These are phyloP conservation scores for Deroptyus accipitrinus DNA, from an alignment of 2,113 vertebrate genomes.

Conservation along the genomic window DNA sequence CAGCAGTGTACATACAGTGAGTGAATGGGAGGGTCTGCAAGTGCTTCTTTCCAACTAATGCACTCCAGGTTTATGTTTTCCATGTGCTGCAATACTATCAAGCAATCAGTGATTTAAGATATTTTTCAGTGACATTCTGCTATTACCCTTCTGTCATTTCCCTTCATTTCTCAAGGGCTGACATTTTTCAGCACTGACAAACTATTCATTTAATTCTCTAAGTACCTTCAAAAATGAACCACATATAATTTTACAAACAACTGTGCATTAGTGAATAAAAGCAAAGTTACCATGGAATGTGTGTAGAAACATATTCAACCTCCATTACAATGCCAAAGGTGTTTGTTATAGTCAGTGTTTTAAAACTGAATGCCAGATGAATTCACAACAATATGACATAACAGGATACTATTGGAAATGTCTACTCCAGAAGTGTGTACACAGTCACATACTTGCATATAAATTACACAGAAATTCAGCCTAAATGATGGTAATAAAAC, in stretches of 20 bases:
- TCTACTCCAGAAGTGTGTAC: background rate
- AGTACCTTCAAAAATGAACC: constrained; percentile 54
- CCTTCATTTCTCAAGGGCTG: constrained; percentile 49
- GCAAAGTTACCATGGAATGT: constrained; percentile 48
- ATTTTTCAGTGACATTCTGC: constrained; percentile 17
- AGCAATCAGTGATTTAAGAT: background rate
- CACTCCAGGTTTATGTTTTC: constrained; percentile 1
- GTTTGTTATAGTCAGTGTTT: constrained; percentile 56
- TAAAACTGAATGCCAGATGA: constrained; percentile 43
- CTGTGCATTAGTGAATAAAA: constrained; percentile 63
- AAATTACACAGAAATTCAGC: constrained; percentile 47
- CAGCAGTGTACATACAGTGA: background rate
- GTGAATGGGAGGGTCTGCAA: background rate
- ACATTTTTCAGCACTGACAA: constrained; percentile 57
- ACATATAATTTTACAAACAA: constrained; percentile 53
- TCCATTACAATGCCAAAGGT: constrained; percentile 25
- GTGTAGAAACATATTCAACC: constrained; percentile 54
- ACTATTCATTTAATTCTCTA: constrained; percentile 32
- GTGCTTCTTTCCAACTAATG: background rate
- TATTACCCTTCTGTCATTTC: constrained; percentile 42
- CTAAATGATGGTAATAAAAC: constrained; percentile 5
- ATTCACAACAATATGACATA: constrained; percentile 41
- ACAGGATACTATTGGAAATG: background rate
- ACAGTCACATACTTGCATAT: background rate
- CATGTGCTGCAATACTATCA: background rate